These are phyloP conservation scores for Biston betularia DNA, from an alignment of 2,888 invertebrate species.

Conservation along the genomic window DNA sequence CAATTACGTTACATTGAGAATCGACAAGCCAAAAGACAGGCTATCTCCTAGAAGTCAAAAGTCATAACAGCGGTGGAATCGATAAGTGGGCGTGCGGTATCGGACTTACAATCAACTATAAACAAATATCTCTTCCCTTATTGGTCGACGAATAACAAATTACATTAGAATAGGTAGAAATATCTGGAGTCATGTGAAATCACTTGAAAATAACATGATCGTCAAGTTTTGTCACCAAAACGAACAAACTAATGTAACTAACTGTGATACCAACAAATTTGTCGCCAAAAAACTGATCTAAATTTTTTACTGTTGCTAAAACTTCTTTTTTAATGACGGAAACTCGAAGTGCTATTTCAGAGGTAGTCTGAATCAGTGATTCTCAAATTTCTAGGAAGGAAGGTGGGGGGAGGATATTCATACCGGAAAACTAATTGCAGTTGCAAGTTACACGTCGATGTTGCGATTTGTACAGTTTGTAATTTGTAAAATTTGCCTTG, in stretches of 20 bases:
- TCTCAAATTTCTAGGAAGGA: slow-evolving; percentile 12
- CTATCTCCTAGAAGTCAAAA: slow-evolving; percentile 12
- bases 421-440: neutral
- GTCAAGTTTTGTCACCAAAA: slow-evolving; percentile 18
- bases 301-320: slow-evolving; percentile 20
- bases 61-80: neutral
- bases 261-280: slow-evolving; percentile 22
- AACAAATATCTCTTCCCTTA: slow-evolving; percentile 9
- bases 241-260: slow-evolving; percentile 17
- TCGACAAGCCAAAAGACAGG: neutral
- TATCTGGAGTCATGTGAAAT: slow-evolving; percentile 9
- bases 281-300: slow-evolving; percentile 23
- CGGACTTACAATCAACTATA: neutral
- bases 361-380: slow-evolving; percentile 13
- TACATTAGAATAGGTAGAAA: slow-evolving; percentile 22
- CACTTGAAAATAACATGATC: slow-evolving; percentile 24
- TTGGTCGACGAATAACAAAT: slow-evolving; percentile 15
- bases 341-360: slow-evolving; percentile 24
- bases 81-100: slow-evolving; percentile 5
- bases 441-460: too few relatives aligned
- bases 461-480: too few relatives aligned
- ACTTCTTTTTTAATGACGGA: slow-evolving; percentile 31
- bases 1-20: too few relatives aligned
- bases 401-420: neutral
- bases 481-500: too few relatives aligned